These are phyloP conservation scores for Diadema setosum DNA, from an alignment of 35 echinoderm and acorn worm genomes.

Conservation along the genomic window DNA sequence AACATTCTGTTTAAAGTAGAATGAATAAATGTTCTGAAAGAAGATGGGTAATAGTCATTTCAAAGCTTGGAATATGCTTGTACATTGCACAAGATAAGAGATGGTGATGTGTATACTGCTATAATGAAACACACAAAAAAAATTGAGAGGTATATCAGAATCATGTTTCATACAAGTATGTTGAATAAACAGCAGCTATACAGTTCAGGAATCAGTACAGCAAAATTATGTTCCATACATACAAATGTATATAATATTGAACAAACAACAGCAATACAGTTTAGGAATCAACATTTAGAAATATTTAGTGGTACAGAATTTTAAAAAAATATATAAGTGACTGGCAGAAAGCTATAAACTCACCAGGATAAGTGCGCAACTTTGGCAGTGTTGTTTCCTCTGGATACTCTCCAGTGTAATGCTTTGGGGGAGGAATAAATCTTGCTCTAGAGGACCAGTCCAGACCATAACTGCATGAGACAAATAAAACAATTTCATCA, in stretches of 20 bases:
- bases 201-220: no score
- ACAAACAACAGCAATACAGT: no score
- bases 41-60: not conserved
- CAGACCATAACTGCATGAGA: slow-evolving; percentile 47
- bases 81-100: not conserved
- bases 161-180: no score
- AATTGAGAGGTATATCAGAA: no score
- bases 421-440: slow-evolving; percentile 56
- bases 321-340: no score
- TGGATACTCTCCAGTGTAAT: not conserved
- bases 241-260: no score
- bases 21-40: not conserved
- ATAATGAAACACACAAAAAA: not conserved
- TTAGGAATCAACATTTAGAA: no score
- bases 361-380: slow-evolving; percentile 73
- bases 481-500: not conserved
- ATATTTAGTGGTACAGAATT: no score
- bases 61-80: not conserved
- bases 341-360: not conserved
- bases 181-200: no score
- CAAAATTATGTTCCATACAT: no score
- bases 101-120: not conserved
- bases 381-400: slow-evolving; percentile 58
- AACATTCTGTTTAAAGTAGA: not conserved
- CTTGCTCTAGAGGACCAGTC: slow-evolving; percentile 80